Evolutionary conservation across 2,113 vertebrate species (phyloP).

Genomic region (Enhydra lutris): DNA sequence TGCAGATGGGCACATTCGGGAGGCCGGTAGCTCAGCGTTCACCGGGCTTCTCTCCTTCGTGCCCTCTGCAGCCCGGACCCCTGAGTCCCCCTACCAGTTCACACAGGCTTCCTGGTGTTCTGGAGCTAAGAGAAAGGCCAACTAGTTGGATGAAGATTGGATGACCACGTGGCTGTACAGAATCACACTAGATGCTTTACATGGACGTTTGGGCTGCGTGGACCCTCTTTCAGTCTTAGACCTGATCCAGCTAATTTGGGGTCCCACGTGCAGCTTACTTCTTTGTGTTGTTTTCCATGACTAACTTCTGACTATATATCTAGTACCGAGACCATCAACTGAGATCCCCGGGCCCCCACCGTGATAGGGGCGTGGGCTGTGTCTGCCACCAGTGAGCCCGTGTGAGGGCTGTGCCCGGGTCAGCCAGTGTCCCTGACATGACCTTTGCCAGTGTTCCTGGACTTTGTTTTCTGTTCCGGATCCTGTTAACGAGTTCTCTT

Average conservation of each 20-base stretch:
- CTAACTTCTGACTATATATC: too few species aligned
- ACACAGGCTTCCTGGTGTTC: background rate
- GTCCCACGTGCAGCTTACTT: too few species aligned
- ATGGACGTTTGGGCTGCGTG: rapidly evolving
- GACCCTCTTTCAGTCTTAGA: background rate
- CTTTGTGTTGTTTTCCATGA: background rate
- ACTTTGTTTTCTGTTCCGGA: background rate
- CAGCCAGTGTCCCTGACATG: rapidly evolving
- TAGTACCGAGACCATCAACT: background rate
- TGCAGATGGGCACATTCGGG: rapidly evolving
- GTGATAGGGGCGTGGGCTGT: rapidly evolving
- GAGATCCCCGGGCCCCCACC: rapidly evolving
- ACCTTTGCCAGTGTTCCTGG: background rate
- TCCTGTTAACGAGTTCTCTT: background rate
- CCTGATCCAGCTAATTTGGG: background rate
- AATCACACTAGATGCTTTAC: background rate
- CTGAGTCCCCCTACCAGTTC: background rate
- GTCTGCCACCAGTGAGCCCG: background rate
- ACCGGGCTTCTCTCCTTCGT: background rate
- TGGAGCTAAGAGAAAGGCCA: rapidly evolving
- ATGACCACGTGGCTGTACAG: background rate
- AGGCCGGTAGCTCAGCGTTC: background rate
- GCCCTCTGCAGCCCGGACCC: background rate
- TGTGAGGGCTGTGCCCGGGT: rapidly evolving
- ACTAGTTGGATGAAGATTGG: background rate